phyloP scores from a whole-genome alignment of 2,888 invertebrate species.

The Cactoblastis cactorum region DNA sequence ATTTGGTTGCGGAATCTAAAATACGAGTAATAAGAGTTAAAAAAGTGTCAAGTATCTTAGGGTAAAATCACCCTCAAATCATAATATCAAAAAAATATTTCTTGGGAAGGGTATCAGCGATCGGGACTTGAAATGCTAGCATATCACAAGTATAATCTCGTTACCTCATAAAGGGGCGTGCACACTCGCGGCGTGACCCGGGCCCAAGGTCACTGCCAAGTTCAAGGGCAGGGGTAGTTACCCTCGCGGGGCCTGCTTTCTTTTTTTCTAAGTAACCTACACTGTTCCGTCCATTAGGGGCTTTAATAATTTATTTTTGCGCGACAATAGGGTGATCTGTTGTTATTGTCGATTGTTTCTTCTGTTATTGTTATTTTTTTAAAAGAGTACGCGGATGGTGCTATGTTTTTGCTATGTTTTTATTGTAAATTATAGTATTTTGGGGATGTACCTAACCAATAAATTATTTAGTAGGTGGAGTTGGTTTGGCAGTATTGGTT shows the following conservation, averaged over 20 bases:
- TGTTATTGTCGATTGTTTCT: not conserved
- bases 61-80: not conserved
- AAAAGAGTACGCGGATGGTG: too few relatives aligned
- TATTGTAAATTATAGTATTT: too few relatives aligned
- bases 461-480: too few relatives aligned
- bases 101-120: not conserved
- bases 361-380: not conserved
- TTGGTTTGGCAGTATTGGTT: too few relatives aligned
- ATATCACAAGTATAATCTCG: not conserved
- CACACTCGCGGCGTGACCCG: conserved; percentile 11
- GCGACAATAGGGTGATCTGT: conserved; percentile 3
- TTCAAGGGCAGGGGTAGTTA: conserved; percentile 20
- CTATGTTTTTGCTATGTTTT: too few relatives aligned
- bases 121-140: not conserved
- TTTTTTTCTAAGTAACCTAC: conserved; percentile 9
- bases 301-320: conserved; percentile 7
- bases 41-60: too few relatives aligned
- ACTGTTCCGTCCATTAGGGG: conserved; percentile 6
- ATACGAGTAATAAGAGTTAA: too few relatives aligned
- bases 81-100: not conserved
- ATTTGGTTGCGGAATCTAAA: too few relatives aligned
- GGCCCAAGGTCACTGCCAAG: conserved; percentile 15
- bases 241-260: conserved; percentile 39
- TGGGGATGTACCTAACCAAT: too few relatives aligned
- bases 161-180: conserved; percentile 7